phyloP scores from a whole-genome alignment of 2,797 vertebrate species.

The Remorina albescens region DNA sequence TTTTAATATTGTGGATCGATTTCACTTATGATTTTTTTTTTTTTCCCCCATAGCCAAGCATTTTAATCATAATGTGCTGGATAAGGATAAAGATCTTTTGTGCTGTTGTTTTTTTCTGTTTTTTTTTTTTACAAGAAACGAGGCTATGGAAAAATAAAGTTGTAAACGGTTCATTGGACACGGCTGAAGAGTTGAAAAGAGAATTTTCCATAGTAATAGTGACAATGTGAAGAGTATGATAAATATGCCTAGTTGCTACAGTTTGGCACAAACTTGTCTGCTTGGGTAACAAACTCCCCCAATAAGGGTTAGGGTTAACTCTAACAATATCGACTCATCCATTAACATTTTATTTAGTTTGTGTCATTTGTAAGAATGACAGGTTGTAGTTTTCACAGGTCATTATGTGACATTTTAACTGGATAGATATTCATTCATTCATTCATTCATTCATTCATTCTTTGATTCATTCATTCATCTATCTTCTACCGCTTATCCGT shows the following conservation, averaged over 20 bases:
- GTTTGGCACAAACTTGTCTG: not conserved
- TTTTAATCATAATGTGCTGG: not conserved
- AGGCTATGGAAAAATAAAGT: not conserved
- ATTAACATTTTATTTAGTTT: not conserved
- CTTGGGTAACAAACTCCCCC: not conserved
- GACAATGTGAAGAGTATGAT: no score
- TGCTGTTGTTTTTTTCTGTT: not conserved
- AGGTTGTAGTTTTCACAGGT: not conserved
- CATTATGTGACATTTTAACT: not conserved
- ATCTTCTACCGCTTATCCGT: no score
- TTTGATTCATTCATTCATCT: no score
- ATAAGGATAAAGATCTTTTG: not conserved
- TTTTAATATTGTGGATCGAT: slow-evolving; percentile 33
- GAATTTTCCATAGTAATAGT: not conserved
- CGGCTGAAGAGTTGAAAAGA: not conserved
- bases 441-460: no score
- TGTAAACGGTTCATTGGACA: not conserved
- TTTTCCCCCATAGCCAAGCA: not conserved
- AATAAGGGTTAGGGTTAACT: not conserved
- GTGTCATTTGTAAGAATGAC: not conserved
- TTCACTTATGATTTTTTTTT: no score
- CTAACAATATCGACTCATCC: not conserved
- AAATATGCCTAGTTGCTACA: not conserved
- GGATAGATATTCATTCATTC: no score
- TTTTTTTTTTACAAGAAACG: not conserved